These are phyloP conservation scores for Bufo gargarizans DNA, from an alignment of 2,113 vertebrate genomes.

Conservation along the genomic window DNA sequence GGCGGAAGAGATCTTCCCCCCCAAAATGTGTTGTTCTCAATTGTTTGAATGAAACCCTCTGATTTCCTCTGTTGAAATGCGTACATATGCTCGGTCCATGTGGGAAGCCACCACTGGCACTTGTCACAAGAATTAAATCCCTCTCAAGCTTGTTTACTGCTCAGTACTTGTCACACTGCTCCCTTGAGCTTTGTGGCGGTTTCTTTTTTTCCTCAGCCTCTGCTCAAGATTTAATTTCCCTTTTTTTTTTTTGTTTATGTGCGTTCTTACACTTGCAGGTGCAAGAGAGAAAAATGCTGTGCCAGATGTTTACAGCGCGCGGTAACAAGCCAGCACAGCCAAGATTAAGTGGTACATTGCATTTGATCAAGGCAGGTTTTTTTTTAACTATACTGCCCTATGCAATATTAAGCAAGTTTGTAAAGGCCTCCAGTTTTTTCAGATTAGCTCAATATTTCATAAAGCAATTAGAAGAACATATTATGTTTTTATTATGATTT, in stretches of 20 bases:
- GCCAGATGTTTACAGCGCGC: constrained; percentile 76
- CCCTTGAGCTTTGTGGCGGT: constrained; percentile 78
- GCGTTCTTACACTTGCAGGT: constrained; percentile 77
- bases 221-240: constrained; percentile 77
- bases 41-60: constrained; percentile 74
- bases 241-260: constrained; percentile 73
- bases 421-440: constrained; percentile 60
- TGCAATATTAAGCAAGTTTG: constrained; percentile 66
- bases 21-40: constrained; percentile 57
- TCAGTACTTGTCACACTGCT: constrained; percentile 78
- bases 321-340: constrained; percentile 65
- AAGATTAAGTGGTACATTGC: constrained; percentile 70
- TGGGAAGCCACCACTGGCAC: constrained; percentile 75
- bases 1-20: constrained; percentile 40
- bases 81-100: constrained; percentile 75
- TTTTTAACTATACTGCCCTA: constrained; percentile 57
- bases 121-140: constrained; percentile 84
- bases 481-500: constrained; percentile 57
- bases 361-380: constrained; percentile 61
- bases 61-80: constrained; percentile 69
- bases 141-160: constrained; percentile 82
- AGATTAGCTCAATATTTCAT: constrained; percentile 60
- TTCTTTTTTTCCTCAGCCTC: constrained; percentile 59
- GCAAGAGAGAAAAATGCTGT: constrained; percentile 66
- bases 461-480: constrained; percentile 49